These are phyloP conservation scores for Chelonus insularis DNA, from an alignment of 1,140 invertebrate species.

Conservation along the genomic window DNA sequence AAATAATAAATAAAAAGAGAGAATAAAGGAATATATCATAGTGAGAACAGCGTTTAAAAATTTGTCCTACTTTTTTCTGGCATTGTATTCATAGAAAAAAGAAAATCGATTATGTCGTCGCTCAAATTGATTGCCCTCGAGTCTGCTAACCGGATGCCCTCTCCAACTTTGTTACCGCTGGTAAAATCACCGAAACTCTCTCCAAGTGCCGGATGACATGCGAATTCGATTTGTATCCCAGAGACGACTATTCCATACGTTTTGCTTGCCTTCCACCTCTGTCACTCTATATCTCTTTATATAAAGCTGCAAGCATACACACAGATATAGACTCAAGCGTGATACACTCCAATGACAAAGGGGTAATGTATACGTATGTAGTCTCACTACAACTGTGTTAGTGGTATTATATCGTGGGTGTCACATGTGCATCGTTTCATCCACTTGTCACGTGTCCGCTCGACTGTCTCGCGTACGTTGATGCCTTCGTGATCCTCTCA, in stretches of 20 bases:
- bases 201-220: constrained; percentile 9
- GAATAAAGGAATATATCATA: constrained; percentile 1
- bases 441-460: constrained; percentile 10
- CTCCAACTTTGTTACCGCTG: constrained; percentile 14
- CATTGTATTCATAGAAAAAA: not conserved
- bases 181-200: constrained; percentile 13
- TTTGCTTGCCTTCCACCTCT: not conserved
- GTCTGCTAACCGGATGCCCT: constrained; percentile 10
- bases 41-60: not conserved
- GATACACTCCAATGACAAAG: not conserved
- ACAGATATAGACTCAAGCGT: not conserved
- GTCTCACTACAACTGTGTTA: not conserved
- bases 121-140: constrained; percentile 19
- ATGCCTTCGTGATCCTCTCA: not conserved
- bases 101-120: constrained; percentile 11
- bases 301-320: not conserved
- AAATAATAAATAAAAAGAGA: not conserved
- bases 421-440: not conserved
- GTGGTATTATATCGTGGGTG: not conserved
- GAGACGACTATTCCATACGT: constrained; percentile 1
- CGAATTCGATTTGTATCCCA: constrained; percentile 21
- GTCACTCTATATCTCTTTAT: not conserved
- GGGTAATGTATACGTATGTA: constrained; percentile 8
- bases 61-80: too few relatives aligned
- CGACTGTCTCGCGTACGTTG: not conserved